Percentiles rank a stretch among this genome's conserved stretches.
phyloP scores from a whole-genome alignment of 2,888 invertebrate species.

The Euclidia mi region DNA sequence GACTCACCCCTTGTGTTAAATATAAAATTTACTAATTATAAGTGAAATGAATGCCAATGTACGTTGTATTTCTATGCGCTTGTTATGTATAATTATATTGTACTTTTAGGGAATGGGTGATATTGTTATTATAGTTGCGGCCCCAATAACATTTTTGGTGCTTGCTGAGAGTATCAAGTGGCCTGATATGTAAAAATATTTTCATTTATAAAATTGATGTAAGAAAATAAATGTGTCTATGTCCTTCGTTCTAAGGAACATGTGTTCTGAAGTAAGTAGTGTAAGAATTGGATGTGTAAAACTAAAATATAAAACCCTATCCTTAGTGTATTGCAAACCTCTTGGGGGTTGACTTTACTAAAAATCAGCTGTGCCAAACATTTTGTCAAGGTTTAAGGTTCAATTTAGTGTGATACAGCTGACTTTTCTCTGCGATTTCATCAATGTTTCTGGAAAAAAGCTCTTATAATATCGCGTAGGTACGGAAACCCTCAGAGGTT shows the following conservation, averaged over 20 bases:
- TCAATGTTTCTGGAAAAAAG: too few species aligned
- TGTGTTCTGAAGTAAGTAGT: constrained; percentile 15
- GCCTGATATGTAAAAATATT: constrained; percentile 2
- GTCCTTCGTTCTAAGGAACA: constrained; percentile 1
- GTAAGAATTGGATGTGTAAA: constrained; percentile 6
- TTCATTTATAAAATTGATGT: background rate
- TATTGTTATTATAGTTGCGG: background rate
- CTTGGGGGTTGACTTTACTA: too few species aligned
- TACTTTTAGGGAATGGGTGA: constrained; percentile 4
- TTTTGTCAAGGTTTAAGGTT: too few species aligned
- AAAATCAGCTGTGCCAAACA: too few species aligned
- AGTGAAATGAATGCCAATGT: constrained; percentile 41
- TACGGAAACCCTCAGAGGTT: too few species aligned
- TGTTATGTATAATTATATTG: constrained; percentile 15
- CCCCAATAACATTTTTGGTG: background rate
- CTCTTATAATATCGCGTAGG: too few species aligned
- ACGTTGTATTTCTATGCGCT: constrained; percentile 24
- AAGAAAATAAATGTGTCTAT: too few species aligned
- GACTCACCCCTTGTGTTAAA: constrained; percentile 2
- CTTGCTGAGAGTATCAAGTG: background rate
- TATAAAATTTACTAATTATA: constrained; percentile 20
- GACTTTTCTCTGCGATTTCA: too few species aligned
- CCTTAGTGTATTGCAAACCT: too few species aligned
- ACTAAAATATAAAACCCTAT: constrained; percentile 13
- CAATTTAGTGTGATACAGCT: too few species aligned